Evolutionary conservation across 92 coral and sea anemone species (phyloP), one percentile per base, ranked within the genome.

Genomic region (Paramuricea clavata): DNA sequence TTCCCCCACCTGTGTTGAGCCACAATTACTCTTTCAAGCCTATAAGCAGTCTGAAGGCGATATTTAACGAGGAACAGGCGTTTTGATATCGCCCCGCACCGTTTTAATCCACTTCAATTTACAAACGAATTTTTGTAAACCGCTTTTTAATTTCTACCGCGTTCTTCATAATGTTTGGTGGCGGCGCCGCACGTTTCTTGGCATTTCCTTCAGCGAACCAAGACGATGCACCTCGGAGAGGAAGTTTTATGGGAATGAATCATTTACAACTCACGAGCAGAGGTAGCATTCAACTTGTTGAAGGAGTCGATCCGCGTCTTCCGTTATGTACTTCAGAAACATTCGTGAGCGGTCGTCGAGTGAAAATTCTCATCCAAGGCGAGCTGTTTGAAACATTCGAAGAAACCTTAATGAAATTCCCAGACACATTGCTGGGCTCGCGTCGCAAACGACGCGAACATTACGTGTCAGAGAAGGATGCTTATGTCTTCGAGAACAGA

Each of bases 311-410:
- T 65, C 72, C 36, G 47, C 84, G 72, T 39, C 27, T 79, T 61
- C 84, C 64, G 21, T 7, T 25, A 25, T 32, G 42, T 22, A 74
- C 6, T 15, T 59, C 84, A 54, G 84, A 79, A 27, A 79, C 84
- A 3, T 79, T 79, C 73, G 84, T 57, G 34, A 91, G 77, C 73
- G 95, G 99, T 85, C 97, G 92, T 17, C 97, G 99, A 64, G 89
- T 96, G 31, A 95, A 82, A 54, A 85, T 96, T 59, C 90, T 91
- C 41, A 93, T 96, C 92, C 93, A 93, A 87, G 98, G 97, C 75
- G 92, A 91, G 90, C 95, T 95, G 12, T 96, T 87, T 44, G 99
- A 96, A 74, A 96, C 99, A 17, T 94, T 94, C 64, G 99, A 96
- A 47, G 99, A 96, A 75, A 96, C 99, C 0, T 90, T 96, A 78